Evolutionary conservation across 2,888 invertebrate genomes (phyloP).

Genomic region (Caenorhabditis sinica): DNA sequence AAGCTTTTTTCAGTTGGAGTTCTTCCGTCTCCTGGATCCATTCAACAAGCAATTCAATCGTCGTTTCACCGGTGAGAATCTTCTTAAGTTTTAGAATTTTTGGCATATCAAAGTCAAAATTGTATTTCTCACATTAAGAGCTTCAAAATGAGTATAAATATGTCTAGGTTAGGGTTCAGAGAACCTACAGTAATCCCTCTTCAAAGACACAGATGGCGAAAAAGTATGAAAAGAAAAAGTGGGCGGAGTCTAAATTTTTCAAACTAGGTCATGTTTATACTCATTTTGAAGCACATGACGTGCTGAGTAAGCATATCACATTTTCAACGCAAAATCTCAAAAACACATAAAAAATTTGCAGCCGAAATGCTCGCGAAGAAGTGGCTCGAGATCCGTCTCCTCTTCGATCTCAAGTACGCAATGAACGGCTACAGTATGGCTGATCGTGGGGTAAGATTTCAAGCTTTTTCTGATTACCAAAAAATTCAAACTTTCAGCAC

Average conservation of each 20-base stretch:
- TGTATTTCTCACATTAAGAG: neutral
- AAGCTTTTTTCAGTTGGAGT: slow-evolving; percentile 7
- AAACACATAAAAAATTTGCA: no score
- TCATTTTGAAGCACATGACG: no score
- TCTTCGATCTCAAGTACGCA: slow-evolving; percentile 40
- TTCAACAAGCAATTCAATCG: slow-evolving; percentile 3
- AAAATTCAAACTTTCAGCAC: slow-evolving; percentile 16
- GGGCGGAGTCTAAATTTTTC: neutral
- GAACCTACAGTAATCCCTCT: neutral
- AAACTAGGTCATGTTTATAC: neutral
- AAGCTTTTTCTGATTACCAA: neutral
- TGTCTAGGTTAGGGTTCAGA: neutral
- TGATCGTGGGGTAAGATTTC: slow-evolving; percentile 36
- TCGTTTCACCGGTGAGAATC: slow-evolving; percentile 1
- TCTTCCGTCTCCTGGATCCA: neutral
- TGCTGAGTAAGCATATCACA: neutral
- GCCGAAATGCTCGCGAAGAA: slow-evolving; percentile 25
- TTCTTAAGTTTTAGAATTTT: neutral
- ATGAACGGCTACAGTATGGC: slow-evolving; percentile 46
- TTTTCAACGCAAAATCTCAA: neutral
- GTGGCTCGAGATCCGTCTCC: slow-evolving; percentile 34
- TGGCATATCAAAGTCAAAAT: neutral
- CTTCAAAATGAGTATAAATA: neutral
- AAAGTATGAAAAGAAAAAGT: neutral
- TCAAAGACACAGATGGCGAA: neutral